Conservation (phyloP, 1,140 invertebrate species). For the Venturia canescens region DNA sequence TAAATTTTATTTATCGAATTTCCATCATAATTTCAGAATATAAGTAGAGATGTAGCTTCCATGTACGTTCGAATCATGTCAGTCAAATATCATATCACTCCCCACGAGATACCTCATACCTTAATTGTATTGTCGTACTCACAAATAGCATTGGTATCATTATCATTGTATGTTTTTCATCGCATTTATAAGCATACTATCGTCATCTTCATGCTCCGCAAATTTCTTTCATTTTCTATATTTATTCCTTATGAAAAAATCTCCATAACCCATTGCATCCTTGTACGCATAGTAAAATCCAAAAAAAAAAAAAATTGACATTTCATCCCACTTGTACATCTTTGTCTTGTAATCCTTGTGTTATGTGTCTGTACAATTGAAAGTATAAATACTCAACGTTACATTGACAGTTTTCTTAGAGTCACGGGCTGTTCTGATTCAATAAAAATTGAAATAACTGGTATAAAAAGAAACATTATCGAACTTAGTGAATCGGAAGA, state of each 20-base stretch:
- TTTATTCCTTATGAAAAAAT: neutral
- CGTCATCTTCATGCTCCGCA: slow-evolving; percentile 50
- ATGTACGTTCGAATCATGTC: neutral
- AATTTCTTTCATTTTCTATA: neutral
- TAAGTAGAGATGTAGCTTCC: neutral
- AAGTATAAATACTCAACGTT: slow-evolving; percentile 78
- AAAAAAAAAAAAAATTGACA: too few relatives aligned
- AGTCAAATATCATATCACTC: neutral
- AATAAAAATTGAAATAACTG: neutral
- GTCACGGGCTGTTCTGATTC: slow-evolving; percentile 20
- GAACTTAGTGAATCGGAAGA: neutral
- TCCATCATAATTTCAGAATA: neutral
- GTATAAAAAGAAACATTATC: neutral
- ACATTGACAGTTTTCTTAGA: slow-evolving; percentile 56
- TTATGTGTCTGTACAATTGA: slow-evolving; percentile 75
- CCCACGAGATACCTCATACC: neutral
- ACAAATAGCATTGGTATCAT: slow-evolving; percentile 9
- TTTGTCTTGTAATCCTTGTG: slow-evolving; percentile 73
- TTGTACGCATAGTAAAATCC: slow-evolving; percentile 12
- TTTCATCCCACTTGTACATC: slow-evolving; percentile 59
- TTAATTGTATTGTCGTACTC: neutral
- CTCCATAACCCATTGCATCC: slow-evolving; percentile 45
- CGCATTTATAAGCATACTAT: slow-evolving; percentile 55
- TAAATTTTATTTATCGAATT: neutral
- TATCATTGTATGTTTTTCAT: slow-evolving; percentile 15